Evolutionary conservation across 1,140 invertebrate species (phyloP), one percentile per base, ranked within the genome.

Genomic region (Heterodera carotae): DNA sequence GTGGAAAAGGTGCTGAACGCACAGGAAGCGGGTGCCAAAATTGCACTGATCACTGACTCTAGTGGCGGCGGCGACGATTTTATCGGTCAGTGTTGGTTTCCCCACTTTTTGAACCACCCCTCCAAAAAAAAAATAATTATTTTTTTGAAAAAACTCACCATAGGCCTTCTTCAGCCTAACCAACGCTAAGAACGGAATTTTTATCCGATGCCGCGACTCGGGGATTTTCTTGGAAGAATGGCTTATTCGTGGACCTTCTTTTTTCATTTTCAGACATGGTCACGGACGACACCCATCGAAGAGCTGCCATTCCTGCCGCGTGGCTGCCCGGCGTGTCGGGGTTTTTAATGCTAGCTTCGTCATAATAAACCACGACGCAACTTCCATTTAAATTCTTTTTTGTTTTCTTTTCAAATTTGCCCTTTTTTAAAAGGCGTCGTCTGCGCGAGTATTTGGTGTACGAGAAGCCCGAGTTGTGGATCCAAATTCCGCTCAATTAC

Each of bases 1-100:
- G 74, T 87, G 25, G 83, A 86, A 25, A 84, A 84, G 77, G 78
- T 67, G 15, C 25, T 84, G 7, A 86, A 84, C 68, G 83, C 79
- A 15, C 74, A 84, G 67, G 56, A 75, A 27, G 85, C 83, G 31
- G 83, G 83, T 15, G 83, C 85, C 29, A 22, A 34, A 33, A 76
- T 84, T 29, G 83, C 80, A 10, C 53, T 84, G 25, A 74, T 84
- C 34, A 84, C 85, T 7, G 83, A 84, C 70, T 85, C 85, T 22
- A 43, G 43, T 6, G 72, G 68, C 39, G 85, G 72, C 18, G 67
- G 82, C 31, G 83, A 84, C 72, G 84, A 83, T 39, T 85, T 87
- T 64, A 84, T 84, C 53, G 78, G 48, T 72, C 29, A 15, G 27
- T 12, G 6, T 43, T 43, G n/a, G n/a, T n/a, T n/a, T n/a, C n/a